Evolutionary conservation across 2,797 vertebrate genomes (phyloP), one percentile per base, ranked within the genome.

Genomic region (Leuciscus waleckii): DNA sequence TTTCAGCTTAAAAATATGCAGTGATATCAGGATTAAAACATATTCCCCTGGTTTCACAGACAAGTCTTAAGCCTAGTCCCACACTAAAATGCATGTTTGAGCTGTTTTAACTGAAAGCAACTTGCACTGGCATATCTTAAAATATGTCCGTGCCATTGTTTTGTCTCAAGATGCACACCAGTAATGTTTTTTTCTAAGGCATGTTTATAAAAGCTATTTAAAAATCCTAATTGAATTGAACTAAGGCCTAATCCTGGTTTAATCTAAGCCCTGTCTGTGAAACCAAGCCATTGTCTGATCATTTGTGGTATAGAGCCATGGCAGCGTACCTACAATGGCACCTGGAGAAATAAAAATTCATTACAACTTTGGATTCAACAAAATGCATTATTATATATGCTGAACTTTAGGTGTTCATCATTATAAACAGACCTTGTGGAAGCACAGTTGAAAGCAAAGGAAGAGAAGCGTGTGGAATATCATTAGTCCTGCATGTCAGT

Each of bases 341-440:
- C 65, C 41, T 61, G 87, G 54, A 4, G 35, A 9, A 26, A 17
- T 56, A n/a, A 1, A 21, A 39, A 78, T 41, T 68, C 29, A 76
- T 54, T 37, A 37, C 29, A 35, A 29, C 9, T 54, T 35, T 77
- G 21, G 11, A 39, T 77, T 77, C 9, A n/a, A 23, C 51, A 58
- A 23, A 16, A 63, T 23, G 14, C 1, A 49, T 5, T 13, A 16
- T 17, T 39, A 37, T 23, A 56, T 16, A 35, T 35, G 35, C 35
- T 35, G 35, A 35, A 35, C 35, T 35, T 35, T 35, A 5, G 35
- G 35, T 17, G 9, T 71, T 54, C 9, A 4, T 26, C 14, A 9
- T 10, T n/a, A 46, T 16, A 63, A 46, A 86, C 82, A 86, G 56
- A 92, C 90, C 91, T 51, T 90, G 71, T 77, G 79, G 81, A 56